Evolutionary conservation across 2,797 vertebrate species (phyloP), one percentile per base, ranked within the genome.

Genomic region (Paratrypauchen microcephalus): DNA sequence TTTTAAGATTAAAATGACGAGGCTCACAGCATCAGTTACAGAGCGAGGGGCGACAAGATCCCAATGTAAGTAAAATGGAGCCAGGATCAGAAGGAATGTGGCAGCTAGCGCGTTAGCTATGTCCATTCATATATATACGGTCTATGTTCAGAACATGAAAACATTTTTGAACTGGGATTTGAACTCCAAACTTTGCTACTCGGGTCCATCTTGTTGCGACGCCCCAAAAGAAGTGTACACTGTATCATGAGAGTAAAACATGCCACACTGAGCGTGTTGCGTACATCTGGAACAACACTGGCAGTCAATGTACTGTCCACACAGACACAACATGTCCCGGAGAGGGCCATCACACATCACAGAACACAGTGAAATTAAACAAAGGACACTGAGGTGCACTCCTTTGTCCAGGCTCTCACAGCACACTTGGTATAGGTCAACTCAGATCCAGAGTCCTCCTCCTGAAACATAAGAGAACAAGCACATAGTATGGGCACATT

Each of bases 211-310:
- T 30, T 30, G 9, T 58, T 19, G 28, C 2, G 12, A 58, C 15
- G 6, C 23, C 55, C 12, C 13, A 15, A 26, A 56, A 15, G 55
- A 56, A 56, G 7, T 15, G 12, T 12, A 56, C 55, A 56, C 55
- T 56, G 55, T 56, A 56, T 30, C 16, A 56, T 56, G 54, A 58
- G 57, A 28, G 57, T 30, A 30, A 58, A 58, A 58, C 57, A 58
- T 58, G 57, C 57, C 57, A 58, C 57, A 58, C 57, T 18, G 57
- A 58, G 26, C 7, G 16, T 1, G 15, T 9, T 58, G 57, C 26
- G 15, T 26, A 58, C 57, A 30, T 21, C 24, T 28, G 28, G 26
- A 58, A 56, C 54, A 24, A 56, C 19, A 52, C 50, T 26, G 55
- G 12, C 13, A 5, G 55, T 56, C 23, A 15, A 56, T 26, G 55